Base-by-base conservation (phyloP, 2,888 invertebrate species). In the Romanomermis culicivorax region DNA sequence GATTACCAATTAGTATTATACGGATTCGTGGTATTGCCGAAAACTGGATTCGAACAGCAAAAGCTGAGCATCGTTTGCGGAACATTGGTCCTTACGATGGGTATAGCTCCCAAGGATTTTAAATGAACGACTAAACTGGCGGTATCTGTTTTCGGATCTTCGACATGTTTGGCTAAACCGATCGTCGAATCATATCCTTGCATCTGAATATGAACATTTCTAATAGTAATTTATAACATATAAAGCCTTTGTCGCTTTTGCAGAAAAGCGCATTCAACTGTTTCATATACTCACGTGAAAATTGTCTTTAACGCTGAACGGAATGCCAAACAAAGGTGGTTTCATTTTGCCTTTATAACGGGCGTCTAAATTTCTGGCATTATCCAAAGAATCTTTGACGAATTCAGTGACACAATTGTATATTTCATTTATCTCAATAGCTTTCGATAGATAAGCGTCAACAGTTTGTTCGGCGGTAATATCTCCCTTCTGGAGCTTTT, bases 61-160 rank as follows among this genome's bases (percentile, higher is more conserved):
- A 27, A 56, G 23, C 51, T 42, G 27, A 63, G 51, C 55, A 66
- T 57, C 0, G 63, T 62, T 54, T 69, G 69, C 1, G 69, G 67
- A 25, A 66, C 61, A 59, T 69, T 69, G 7, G 69, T 72, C 61
- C 66, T 68, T 26, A 65, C 69, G 65, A 67, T 71, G 1, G 72
- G 72, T 30, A 73, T 61, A 29, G 71, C 72, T 29, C 73, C 72
- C 25, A 64, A 55, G 2, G 1, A 61, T 45, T 25, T 55, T 56
- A 47, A 20, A 36, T 55, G 54, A 26, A 42, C 14, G 2, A 57
- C 58, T 11, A 66, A 20, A 7, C 59, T 59, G 1, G 61, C 56
- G 29, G 58, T 61, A 14, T 62, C 60, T 11, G 52, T 36, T 14
- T 60, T 58, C 2, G 70, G 70, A 48, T 64, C 58, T 29, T 65